Evolutionary conservation across 2,888 invertebrate species (phyloP), one percentile per base, ranked within the genome.

Genomic region (Aquatica leii): DNA sequence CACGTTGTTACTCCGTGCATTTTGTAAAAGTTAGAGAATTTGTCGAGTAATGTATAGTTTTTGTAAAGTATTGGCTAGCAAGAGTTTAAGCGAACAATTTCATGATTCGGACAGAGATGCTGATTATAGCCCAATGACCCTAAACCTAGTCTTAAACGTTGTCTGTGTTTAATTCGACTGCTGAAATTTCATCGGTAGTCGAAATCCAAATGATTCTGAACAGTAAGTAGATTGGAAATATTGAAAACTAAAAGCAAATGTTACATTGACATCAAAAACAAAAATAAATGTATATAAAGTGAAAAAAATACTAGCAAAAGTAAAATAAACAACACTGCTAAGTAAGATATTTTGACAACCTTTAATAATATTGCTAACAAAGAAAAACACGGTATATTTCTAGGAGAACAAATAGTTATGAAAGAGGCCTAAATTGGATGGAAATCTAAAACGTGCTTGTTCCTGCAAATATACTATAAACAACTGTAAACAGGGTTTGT

Each of bases 171-270:
- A 58, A 62, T 62, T 62, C 57, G 59, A 59, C 57, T 48, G 49
- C 62, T 59, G 56, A 59, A 59, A 57, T 62, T 62, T 62, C 57
- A 62, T 46, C 54, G 59, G 43, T 59, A 31, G 54, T 59, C 31
- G n/a, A n/a, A n/a, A n/a, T n/a, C 59, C 58, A 61, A 61, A 57
- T 61, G 62, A 59, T 59, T 59, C 59, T 62, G 59, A 41, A 59
- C n/a, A n/a, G n/a, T n/a, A n/a, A n/a, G n/a, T n/a, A n/a, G n/a
- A n/a, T n/a, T n/a, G n/a, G n/a, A n/a, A n/a, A n/a, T n/a, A n/a
- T n/a, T n/a, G n/a, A n/a, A n/a, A n/a, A n/a, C n/a, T n/a, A n/a
- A n/a, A n/a, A n/a, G n/a, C n/a, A n/a, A n/a, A n/a, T n/a, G n/a
- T n/a, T n/a, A n/a, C n/a, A n/a, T n/a, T n/a, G n/a, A n/a, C n/a